Percentiles rank a stretch among this genome's conserved stretches.
phyloP scores from a whole-genome alignment of 2,888 invertebrate genomes.

The Ectemnius continuus region DNA sequence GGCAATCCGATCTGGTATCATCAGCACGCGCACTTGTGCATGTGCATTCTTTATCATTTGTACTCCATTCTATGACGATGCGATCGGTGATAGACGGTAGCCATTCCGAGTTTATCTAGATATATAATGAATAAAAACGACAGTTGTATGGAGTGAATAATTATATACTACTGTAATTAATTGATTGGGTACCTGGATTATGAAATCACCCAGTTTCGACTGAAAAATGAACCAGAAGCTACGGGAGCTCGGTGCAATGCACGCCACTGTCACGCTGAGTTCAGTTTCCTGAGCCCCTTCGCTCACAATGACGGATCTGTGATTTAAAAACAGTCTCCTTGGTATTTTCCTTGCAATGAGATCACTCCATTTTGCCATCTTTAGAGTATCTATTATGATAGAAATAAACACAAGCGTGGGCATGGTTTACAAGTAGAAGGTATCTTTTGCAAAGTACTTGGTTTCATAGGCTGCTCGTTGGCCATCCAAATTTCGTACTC shows the following conservation, averaged over 20 bases:
- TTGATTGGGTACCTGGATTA: slow-evolving; percentile 59
- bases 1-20: slow-evolving; percentile 47
- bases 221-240: slow-evolving; percentile 69
- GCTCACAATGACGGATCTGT: slow-evolving; percentile 48
- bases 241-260: slow-evolving; percentile 56
- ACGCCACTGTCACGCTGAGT: slow-evolving; percentile 63
- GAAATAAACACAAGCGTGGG: too few relatives aligned
- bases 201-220: slow-evolving; percentile 69
- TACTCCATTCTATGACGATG: slow-evolving; percentile 46
- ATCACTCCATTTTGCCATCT: slow-evolving; percentile 63
- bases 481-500: slow-evolving; percentile 68
- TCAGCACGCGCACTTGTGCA: slow-evolving; percentile 40
- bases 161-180: neutral
- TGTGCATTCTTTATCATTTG: slow-evolving; percentile 46
- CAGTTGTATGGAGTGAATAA: neutral
- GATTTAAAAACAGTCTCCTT: slow-evolving; percentile 66
- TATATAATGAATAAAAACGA: neutral
- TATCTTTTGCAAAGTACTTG: slow-evolving; percentile 50
- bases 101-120: slow-evolving; percentile 57
- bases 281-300: slow-evolving; percentile 36
- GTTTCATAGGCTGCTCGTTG: slow-evolving; percentile 59
- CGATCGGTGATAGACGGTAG: slow-evolving; percentile 50
- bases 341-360: slow-evolving; percentile 65
- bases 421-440: too few relatives aligned
- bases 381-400: slow-evolving; percentile 51